A percentile compares a stretch with the other conserved stretches of the same genome.
Evolutionary conservation across 2,113 vertebrate genomes (phyloP).

Genomic region (Baryphthengus martii): DNA sequence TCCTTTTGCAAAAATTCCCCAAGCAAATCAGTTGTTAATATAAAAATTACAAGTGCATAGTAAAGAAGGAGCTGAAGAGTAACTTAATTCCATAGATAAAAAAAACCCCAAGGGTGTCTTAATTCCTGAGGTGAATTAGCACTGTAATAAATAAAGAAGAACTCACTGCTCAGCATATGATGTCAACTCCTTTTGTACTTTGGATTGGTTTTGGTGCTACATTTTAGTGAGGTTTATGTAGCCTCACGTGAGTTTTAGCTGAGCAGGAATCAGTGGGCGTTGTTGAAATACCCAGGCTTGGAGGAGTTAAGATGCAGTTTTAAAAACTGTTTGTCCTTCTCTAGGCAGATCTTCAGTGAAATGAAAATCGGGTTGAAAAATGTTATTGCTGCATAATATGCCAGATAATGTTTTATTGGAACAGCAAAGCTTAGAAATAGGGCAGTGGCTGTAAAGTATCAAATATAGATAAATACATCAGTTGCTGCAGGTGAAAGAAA

Average conservation of each 20-base stretch:
- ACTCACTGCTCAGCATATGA: too few relatives aligned
- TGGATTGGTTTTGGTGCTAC: not conserved
- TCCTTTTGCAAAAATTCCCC: not conserved
- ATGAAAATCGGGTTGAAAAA: constrained; percentile 9
- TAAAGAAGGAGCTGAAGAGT: not conserved
- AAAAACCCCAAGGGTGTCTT: not conserved
- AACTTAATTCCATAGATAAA: not conserved
- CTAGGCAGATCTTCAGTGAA: not conserved
- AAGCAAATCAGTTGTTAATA: not conserved
- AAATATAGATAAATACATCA: not conserved
- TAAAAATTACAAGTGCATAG: not conserved
- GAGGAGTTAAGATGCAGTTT: not conserved
- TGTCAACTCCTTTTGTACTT: not conserved
- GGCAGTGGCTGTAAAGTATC: constrained; percentile 12
- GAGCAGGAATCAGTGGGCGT: not conserved
- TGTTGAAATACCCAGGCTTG: not conserved
- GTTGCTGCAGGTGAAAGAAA: not conserved
- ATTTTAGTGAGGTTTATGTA: not conserved
- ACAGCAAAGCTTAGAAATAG: not conserved
- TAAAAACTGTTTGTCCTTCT: not conserved
- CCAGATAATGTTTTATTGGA: constrained; percentile 18
- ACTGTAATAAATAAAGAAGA: not conserved
- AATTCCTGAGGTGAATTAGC: not conserved
- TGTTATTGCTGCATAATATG: not conserved
- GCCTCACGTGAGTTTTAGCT: not conserved